Evolutionary conservation across 1,140 invertebrate species (phyloP), one percentile per base, ranked within the genome.

Genomic region (Penaeus vannamei): DNA sequence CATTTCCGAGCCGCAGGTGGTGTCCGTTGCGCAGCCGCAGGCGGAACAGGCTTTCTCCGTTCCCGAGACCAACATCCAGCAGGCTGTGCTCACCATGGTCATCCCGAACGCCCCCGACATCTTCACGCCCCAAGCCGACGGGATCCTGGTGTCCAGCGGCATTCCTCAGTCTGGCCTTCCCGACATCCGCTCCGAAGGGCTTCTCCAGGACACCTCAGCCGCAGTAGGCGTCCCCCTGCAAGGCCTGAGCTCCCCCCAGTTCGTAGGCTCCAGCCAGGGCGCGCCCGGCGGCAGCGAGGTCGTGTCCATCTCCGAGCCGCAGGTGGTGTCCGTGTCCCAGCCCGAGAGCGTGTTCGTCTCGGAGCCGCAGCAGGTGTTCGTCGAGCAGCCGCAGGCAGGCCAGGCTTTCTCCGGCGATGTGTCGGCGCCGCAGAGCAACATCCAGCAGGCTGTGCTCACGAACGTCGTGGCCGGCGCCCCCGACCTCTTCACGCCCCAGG

Each of bases 281-380:
- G n/a, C 19, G 22, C 5, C 72, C n/a, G 82, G 82, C 20, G 66
- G 17, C 26, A 84, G 87, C 17, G 26, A 66, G 26, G 46, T 89
- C n/a, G 69, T 76, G 22, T 76, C 72, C 0, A n/a, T 76, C 29
- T 29, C 19, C 1, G 42, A 36, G 7, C 72, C 72, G 7, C 72
- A 76, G 72, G 42, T 76, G 42, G 72, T 89, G 66, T 76, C 69
- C 36, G 26, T 84, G 5, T 26, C 81, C 32, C 66, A 89, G 8
- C 81, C 87, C 4, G 36, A 83, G 64, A 36, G 72, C 23, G 20
- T 66, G 36, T 81, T 59, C 22, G 46, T 87, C 3, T 86, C 85
- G 0, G 72, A 86, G 60, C 72, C 72, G n/a, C 26, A 86, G 22
- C 42, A 17, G 19, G 32, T 80, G 4, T 80, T 59, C 10, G 53